Percentiles rank a stretch among this genome's conserved stretches.
phyloP scores from a whole-genome alignment of 2,113 vertebrate species.

The Bettongia penicillata region DNA sequence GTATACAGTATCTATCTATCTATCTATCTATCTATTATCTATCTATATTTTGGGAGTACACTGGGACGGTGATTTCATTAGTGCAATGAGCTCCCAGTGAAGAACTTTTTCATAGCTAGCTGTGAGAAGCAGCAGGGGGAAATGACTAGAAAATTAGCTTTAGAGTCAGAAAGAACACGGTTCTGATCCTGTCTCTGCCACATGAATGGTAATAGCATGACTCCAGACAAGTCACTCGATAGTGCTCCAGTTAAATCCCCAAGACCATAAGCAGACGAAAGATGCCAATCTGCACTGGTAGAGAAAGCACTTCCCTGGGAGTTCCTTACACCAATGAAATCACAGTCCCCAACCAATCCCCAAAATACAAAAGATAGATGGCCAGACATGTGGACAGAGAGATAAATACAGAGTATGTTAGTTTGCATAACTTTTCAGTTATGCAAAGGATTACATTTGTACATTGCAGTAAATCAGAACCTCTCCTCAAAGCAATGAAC shows the following conservation, averaged over 20 bases:
- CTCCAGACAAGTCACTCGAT: neutral
- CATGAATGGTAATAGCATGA: neutral
- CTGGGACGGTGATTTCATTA: neutral
- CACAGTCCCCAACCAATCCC: neutral
- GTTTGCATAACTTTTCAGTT: too few relatives aligned
- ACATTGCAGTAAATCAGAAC: neutral
- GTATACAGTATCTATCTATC: neutral
- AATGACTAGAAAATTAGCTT: neutral
- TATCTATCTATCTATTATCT: neutral
- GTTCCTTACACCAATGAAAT: neutral
- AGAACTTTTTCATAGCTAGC: neutral
- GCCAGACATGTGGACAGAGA: neutral
- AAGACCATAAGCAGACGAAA: neutral
- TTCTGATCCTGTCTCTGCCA: neutral
- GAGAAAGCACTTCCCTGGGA: neutral
- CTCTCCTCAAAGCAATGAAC: neutral
- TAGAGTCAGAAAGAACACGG: neutral
- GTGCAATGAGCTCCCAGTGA: neutral
- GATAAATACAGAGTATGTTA: neutral
- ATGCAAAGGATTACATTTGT: neutral
- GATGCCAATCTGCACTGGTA: neutral
- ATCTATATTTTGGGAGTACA: neutral
- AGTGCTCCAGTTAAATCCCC: neutral
- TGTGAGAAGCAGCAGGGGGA: neutral
- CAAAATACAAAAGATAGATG: neutral